These are phyloP conservation scores for Trilocha varians DNA, from an alignment of 2,888 invertebrate genomes.

Conservation along the genomic window DNA sequence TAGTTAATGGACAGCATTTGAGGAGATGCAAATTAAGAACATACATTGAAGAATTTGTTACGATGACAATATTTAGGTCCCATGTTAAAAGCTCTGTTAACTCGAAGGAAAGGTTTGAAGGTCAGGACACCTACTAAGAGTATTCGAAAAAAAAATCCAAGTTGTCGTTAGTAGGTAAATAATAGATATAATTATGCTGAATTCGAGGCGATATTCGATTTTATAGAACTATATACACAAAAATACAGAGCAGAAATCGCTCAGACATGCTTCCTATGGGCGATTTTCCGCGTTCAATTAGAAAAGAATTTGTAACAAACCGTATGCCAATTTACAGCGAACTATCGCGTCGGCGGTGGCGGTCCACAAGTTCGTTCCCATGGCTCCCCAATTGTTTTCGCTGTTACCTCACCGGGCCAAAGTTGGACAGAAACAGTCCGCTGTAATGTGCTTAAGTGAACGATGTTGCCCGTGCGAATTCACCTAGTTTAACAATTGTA, in stretches of 20 bases:
- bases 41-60: no score
- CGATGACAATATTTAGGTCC: no score
- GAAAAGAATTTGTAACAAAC: slow-evolving; percentile 35
- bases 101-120: no score
- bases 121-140: no score
- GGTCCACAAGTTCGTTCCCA: slow-evolving; percentile 47
- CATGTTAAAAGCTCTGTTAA: no score
- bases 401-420: slow-evolving; percentile 45
- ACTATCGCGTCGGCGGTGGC: slow-evolving; percentile 30
- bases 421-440: slow-evolving; percentile 45
- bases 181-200: no score
- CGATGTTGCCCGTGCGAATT: slow-evolving; percentile 65
- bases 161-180: no score
- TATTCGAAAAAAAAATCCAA: no score
- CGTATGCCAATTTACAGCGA: slow-evolving; percentile 40
- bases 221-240: no score
- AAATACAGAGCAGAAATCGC: background rate
- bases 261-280: slow-evolving; percentile 11
- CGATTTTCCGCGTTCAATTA: slow-evolving; percentile 26
- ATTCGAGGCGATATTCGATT: no score
- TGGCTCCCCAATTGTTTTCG: slow-evolving; percentile 58
- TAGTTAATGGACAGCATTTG: background rate
- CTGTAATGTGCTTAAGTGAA: slow-evolving; percentile 67
- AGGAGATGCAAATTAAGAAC: background rate
- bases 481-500: slow-evolving; percentile 47